phyloP scores from a whole-genome alignment of 2,888 invertebrate species.

The Endomychus coccineus region DNA sequence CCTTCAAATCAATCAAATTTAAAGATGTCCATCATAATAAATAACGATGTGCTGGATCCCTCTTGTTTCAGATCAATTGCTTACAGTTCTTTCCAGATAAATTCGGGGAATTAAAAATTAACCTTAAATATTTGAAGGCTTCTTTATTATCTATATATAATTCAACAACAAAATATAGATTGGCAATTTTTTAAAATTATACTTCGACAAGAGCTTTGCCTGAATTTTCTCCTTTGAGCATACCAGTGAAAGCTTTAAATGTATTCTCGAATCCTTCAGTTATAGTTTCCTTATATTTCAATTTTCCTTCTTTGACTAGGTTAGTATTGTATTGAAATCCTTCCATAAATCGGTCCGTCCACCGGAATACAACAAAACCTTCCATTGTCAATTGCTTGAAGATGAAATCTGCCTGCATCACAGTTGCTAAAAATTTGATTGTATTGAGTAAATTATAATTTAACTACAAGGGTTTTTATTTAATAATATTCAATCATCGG shows the following conservation, averaged over 20 bases:
- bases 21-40: too few relatives aligned
- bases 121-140: too few relatives aligned
- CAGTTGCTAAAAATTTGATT: slow-evolving; percentile 23
- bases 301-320: slow-evolving; percentile 57
- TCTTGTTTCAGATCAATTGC: too few relatives aligned
- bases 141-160: too few relatives aligned
- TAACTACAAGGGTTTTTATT: too few relatives aligned
- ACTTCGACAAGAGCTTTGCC: slow-evolving; percentile 32
- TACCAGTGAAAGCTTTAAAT: slow-evolving; percentile 28
- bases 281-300: slow-evolving; percentile 57
- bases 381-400: slow-evolving; percentile 27
- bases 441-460: too few relatives aligned
- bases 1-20: too few relatives aligned
- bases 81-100: too few relatives aligned
- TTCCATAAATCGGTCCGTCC: slow-evolving; percentile 43
- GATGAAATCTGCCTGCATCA: slow-evolving; percentile 22
- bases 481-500: too few relatives aligned
- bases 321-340: slow-evolving; percentile 54
- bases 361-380: slow-evolving; percentile 28
- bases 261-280: slow-evolving; percentile 57
- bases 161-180: too few relatives aligned
- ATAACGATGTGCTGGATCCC: too few relatives aligned
- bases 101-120: too few relatives aligned
- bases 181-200: not conserved
- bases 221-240: slow-evolving; percentile 29